Evolutionary conservation across 2,797 vertebrate species (phyloP).

Genomic region (Betta splendens): DNA sequence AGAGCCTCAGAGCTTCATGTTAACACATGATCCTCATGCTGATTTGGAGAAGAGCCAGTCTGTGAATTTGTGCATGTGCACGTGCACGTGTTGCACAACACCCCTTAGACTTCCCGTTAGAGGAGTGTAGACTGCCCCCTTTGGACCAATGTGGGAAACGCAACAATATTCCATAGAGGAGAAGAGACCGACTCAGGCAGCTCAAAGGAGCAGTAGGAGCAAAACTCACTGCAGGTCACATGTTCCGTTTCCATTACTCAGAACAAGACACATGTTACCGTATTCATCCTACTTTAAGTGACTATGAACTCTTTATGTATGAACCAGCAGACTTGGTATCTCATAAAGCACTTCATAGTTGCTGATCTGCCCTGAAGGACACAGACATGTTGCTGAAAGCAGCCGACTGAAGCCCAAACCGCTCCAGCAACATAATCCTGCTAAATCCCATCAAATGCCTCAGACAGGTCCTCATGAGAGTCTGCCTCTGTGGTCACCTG

Average conservation of each 20-base stretch:
- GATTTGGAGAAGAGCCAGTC: conserved; percentile 4
- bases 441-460: conserved; percentile 32
- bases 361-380: conserved; percentile 10
- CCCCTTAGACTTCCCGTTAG: conserved; percentile 10
- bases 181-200: conserved; percentile 9
- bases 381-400: conserved; percentile 12
- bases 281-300: not conserved
- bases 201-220: conserved; percentile 9
- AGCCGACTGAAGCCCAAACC: conserved; percentile 9
- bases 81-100: conserved; percentile 23
- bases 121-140: conserved; percentile 41
- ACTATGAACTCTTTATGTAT: conserved; percentile 9
- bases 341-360: not conserved
- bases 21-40: conserved; percentile 46
- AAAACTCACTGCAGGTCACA: not conserved
- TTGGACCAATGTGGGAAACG: conserved; percentile 40
- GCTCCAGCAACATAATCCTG: conserved; percentile 21
- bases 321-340: too few relatives aligned
- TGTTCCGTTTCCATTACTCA: not conserved
- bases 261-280: too few relatives aligned
- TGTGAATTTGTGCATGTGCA: conserved; percentile 32
- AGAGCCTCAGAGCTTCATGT: conserved; percentile 24
- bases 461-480: conserved; percentile 18
- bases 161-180: too few relatives aligned
- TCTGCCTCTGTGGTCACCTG: conserved; percentile 7